Evolutionary conservation across 1,140 invertebrate genomes (phyloP).

Genomic region (Lepidurus apus): DNA sequence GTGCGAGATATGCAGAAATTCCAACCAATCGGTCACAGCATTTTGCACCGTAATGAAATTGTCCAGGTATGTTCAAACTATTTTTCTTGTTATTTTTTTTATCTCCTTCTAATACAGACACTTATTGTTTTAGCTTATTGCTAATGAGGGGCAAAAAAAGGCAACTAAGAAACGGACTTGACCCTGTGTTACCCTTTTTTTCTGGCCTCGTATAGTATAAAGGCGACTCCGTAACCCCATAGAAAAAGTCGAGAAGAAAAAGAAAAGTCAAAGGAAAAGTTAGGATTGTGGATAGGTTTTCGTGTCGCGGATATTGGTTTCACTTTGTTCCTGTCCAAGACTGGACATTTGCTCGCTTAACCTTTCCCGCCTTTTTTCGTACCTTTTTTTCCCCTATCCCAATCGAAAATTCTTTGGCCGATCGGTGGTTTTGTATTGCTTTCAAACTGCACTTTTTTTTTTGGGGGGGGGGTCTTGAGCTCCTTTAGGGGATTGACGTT

Average conservation of each 20-base stretch:
- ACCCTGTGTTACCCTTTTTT: neutral
- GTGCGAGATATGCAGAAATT: conserved; percentile 83
- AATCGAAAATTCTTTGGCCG: neutral
- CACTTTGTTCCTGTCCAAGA: neutral
- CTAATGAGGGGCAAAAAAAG: no score
- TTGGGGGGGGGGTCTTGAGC: no score
- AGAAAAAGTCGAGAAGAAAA: neutral
- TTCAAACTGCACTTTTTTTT: neutral
- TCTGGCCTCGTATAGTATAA: no score
- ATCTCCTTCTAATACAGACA: no score
- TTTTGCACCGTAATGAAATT: conserved; percentile 64
- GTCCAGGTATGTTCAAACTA: conserved; percentile 56
- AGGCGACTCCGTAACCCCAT: neutral
- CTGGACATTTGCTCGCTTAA: conserved; percentile 11
- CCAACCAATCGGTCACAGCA: conserved; percentile 71
- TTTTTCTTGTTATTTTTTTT: neutral
- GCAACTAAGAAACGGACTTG: no score
- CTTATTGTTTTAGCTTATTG: no score
- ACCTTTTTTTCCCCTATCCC: neutral
- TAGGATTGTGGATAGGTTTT: neutral
- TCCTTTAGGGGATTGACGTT: no score
- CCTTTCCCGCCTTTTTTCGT: neutral
- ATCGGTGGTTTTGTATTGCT: neutral
- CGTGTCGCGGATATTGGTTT: conserved; percentile 16
- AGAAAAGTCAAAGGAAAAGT: neutral